Conservation (phyloP, 2,113 vertebrate genomes). For the Sorex fumeus region DNA sequence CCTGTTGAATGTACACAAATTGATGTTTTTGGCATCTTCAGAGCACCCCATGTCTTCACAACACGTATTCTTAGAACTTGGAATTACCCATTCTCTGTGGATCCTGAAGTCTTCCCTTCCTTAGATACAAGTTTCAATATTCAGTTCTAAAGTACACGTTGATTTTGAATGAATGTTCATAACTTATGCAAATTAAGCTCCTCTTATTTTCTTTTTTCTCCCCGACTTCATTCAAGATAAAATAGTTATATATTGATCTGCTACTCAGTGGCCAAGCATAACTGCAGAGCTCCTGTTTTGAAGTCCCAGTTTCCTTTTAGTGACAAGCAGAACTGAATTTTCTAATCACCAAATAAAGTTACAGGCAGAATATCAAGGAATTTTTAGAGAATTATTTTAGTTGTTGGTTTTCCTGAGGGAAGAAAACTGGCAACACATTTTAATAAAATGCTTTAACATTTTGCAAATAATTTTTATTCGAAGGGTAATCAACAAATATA, state of each 20-base stretch:
- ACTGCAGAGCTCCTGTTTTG: background rate
- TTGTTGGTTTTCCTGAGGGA: background rate
- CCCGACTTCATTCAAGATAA: background rate
- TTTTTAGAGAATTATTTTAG: conserved; percentile 37
- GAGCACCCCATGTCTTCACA: no score
- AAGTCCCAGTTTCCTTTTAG: background rate
- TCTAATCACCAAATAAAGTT: conserved; percentile 31
- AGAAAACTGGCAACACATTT: conserved; percentile 56
- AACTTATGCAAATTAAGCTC: background rate
- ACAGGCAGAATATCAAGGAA: background rate
- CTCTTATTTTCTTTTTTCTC: background rate
- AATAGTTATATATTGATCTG: background rate
- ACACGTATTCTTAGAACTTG: background rate
- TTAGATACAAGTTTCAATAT: background rate
- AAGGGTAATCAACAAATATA: background rate
- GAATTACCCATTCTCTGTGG: background rate
- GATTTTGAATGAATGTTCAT: background rate
- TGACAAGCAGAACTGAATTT: background rate
- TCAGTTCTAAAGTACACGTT: background rate
- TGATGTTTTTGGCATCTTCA: background rate
- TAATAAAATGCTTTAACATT: conserved; percentile 36
- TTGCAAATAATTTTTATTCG: conserved; percentile 59
- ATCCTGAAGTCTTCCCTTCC: background rate
- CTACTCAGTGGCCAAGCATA: background rate
- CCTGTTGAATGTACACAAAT: background rate